phyloP scores from a whole-genome alignment of 2,113 vertebrate species.

The Genyomyrus donnyi region DNA sequence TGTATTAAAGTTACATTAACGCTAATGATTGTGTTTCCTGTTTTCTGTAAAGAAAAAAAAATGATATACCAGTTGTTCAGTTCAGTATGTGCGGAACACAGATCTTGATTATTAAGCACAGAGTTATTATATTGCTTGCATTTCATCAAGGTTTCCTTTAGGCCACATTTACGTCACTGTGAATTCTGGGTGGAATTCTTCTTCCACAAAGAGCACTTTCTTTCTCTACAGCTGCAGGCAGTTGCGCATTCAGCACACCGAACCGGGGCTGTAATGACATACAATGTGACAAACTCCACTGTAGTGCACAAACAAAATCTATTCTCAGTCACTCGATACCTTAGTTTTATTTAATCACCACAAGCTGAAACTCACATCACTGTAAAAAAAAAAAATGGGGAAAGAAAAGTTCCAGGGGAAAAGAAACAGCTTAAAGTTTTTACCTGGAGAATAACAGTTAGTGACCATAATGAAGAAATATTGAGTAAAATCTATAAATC shows the following conservation, averaged over 20 bases:
- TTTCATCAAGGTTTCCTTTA: not conserved
- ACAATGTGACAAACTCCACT: not conserved
- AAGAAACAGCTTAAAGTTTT: not conserved
- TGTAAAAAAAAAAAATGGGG: not conserved
- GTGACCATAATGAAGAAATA: not conserved
- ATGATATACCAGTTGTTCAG: not conserved
- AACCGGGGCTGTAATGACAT: not conserved
- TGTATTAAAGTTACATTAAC: conserved; percentile 8
- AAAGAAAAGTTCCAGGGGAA: not conserved
- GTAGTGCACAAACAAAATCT: not conserved
- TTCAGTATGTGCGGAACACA: not conserved
- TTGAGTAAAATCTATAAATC: not conserved
- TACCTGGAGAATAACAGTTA: not conserved
- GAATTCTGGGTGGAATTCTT: not conserved
- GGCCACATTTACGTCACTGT: not conserved
- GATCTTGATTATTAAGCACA: not conserved
- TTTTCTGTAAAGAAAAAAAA: not conserved
- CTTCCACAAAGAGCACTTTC: not conserved
- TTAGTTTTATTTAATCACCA: conserved; percentile 3
- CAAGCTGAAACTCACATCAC: not conserved
- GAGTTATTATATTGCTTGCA: not conserved
- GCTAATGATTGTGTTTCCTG: not conserved
- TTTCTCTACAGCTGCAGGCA: not conserved
- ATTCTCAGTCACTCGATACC: not conserved
- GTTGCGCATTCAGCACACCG: not conserved